These are phyloP conservation scores for Hippolais icterina DNA, from an alignment of 2,113 vertebrate genomes.

Conservation along the genomic window DNA sequence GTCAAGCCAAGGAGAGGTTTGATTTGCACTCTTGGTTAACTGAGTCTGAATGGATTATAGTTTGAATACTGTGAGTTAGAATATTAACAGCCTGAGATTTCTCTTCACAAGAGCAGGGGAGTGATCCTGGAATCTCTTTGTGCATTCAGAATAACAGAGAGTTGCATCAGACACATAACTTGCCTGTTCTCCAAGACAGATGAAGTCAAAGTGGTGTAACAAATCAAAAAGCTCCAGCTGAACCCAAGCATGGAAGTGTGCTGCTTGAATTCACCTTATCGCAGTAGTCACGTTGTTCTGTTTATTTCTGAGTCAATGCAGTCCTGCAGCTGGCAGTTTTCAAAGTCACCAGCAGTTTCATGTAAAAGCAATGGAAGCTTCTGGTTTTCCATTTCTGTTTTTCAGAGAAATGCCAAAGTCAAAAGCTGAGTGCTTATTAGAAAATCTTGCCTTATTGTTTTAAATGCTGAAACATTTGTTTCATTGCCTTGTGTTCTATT, in stretches of 20 bases:
- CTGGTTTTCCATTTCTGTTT: not conserved
- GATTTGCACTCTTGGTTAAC: not conserved
- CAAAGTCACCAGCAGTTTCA: not conserved
- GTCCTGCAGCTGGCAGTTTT: not conserved
- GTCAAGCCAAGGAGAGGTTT: not conserved
- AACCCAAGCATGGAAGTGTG: not conserved
- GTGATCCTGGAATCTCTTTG: not conserved
- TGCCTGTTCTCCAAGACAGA: not conserved
- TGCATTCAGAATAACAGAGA: not conserved
- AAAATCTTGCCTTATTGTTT: conserved; percentile 15
- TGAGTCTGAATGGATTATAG: not conserved
- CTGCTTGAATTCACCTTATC: not conserved
- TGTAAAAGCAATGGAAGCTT: not conserved
- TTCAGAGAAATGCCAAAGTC: not conserved
- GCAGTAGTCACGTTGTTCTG: not conserved
- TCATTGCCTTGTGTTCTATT: not conserved
- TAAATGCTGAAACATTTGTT: not conserved
- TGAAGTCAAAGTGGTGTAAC: not conserved
- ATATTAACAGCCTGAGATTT: conserved; percentile 11
- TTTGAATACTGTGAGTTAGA: not conserved
- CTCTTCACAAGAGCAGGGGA: not conserved
- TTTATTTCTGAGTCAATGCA: not conserved
- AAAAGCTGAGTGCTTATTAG: not conserved
- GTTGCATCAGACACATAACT: not conserved
- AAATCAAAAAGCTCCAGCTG: not conserved